Evolutionary conservation across 2,888 invertebrate species (phyloP), one percentile per base, ranked within the genome.

Genomic region (Agrotis clavis): DNA sequence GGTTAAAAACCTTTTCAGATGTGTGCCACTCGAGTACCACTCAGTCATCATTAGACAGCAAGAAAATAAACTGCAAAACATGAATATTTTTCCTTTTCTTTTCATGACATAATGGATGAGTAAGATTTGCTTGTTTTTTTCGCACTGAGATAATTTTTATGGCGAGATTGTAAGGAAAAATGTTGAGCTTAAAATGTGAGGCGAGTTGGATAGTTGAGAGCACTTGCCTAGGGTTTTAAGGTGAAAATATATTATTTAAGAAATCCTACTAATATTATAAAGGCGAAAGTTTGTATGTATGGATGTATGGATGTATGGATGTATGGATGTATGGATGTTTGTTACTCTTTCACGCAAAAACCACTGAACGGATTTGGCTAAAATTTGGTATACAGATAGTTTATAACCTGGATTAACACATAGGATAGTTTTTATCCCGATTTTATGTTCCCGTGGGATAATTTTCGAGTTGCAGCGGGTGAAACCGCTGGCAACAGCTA

Each of bases 121-220:
- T n/a, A 57, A 60, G 51, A 63, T 54, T n/a, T 77, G 60, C 25
- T 41, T 63, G 50, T 54, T 80, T 60, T 79, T 79, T 72, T 59
- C 30, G 35, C 19, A 54, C 53, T 47, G 5, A 19, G 51, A 48
- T 66, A 74, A 74, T 48, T 53, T 47, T 41, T 11, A 66, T 19
- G 21, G 53, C 19, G 9, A 73, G 62, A 45, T 18, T 45, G 13
- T 25, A 60, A 7, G 50, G 30, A 50, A 77, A 67, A 74, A 74
- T 47, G 50, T 77, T 60, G 41, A 59, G 48, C n/a, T 73, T 25
- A 59, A 65, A 66, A 63, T 64, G 13, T 63, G 18, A 21, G 47
- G 59, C 62, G 59, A 4, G 19, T 18, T n/a, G 1, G 2, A 67
- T 14, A 6, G 14, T 57, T 13, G 25, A 64, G 59, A 21, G 75